These are phyloP conservation scores for Notechis scutatus DNA, from an alignment of 2,113 vertebrate genomes.

Conservation along the genomic window DNA sequence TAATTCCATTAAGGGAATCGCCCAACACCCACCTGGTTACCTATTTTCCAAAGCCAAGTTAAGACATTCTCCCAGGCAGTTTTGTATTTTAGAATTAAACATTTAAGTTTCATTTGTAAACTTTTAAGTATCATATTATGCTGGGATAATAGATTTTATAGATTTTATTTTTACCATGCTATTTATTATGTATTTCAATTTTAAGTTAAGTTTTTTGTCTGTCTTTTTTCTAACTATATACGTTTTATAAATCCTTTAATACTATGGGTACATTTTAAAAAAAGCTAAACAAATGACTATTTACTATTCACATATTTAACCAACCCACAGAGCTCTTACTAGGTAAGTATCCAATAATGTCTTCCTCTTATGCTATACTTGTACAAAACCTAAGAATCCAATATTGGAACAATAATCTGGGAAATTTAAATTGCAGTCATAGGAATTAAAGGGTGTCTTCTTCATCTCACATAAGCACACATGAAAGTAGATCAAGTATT, in stretches of 20 bases:
- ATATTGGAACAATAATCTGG: slow-evolving; percentile 5
- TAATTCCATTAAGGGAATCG: neutral
- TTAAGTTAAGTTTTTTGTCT: neutral
- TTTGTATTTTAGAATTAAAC: neutral
- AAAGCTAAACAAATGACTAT: neutral
- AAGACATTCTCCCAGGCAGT: neutral
- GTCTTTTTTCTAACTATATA: neutral
- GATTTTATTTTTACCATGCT: neutral
- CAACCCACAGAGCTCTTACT: neutral
- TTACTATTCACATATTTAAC: neutral
- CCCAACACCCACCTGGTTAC: neutral
- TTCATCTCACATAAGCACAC: neutral
- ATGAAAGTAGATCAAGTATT: neutral
- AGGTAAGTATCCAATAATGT: neutral
- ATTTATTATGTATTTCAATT: neutral
- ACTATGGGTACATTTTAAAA: neutral
- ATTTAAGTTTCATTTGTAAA: neutral
- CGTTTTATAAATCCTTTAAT: neutral
- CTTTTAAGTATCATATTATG: neutral
- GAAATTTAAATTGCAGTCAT: neutral
- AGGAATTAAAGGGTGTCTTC: slow-evolving; percentile 21
- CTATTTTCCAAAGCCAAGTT: neutral
- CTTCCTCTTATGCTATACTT: neutral
- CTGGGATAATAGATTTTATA: neutral
- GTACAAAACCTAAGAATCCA: neutral